Percentiles rank a stretch among this genome's conserved stretches.
These are phyloP conservation scores for Hippocampus barbouri DNA, from an alignment of 2,113 vertebrate genomes.

Conservation along the genomic window DNA sequence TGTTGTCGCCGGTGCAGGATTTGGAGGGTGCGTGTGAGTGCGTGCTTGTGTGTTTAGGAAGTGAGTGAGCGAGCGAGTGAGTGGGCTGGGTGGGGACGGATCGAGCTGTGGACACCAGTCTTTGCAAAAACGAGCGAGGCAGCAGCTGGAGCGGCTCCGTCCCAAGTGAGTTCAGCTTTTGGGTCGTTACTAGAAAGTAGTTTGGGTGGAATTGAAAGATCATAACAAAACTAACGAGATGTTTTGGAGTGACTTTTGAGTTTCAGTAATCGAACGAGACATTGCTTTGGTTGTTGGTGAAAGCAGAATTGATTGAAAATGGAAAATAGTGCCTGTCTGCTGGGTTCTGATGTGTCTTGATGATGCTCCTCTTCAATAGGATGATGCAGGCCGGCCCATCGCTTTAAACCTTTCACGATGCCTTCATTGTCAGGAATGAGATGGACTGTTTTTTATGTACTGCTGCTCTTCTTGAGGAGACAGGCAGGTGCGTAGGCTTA, in stretches of 20 bases:
- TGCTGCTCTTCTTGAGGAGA: slow-evolving; percentile 41
- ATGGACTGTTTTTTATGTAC: slow-evolving; percentile 45
- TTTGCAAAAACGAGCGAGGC: slow-evolving; percentile 7
- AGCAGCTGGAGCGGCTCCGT: slow-evolving; percentile 39
- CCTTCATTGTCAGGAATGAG: slow-evolving; percentile 12
- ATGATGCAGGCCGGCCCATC: background rate
- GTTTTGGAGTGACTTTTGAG: too few relatives aligned
- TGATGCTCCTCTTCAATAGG: slow-evolving; percentile 9
- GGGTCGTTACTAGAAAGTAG: background rate
- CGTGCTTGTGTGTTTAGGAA: slow-evolving; percentile 36
- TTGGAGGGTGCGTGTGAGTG: slow-evolving; percentile 22
- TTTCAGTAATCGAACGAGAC: too few relatives aligned
- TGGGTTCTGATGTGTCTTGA: background rate
- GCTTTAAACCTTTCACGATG: slow-evolving; percentile 35
- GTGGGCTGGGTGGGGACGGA: slow-evolving; percentile 16
- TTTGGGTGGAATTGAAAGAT: background rate
- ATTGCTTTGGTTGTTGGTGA: too few relatives aligned
- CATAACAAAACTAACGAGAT: background rate
- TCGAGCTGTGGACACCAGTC: background rate
- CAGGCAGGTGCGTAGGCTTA: slow-evolving; percentile 44
- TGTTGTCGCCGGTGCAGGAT: slow-evolving; percentile 1
- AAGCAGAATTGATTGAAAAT: background rate
- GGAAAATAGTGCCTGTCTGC: background rate
- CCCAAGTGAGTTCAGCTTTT: slow-evolving; percentile 53
- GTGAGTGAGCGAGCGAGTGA: slow-evolving; percentile 7